phyloP scores from a whole-genome alignment of 1,140 invertebrate genomes.

The Spodoptera litura region DNA sequence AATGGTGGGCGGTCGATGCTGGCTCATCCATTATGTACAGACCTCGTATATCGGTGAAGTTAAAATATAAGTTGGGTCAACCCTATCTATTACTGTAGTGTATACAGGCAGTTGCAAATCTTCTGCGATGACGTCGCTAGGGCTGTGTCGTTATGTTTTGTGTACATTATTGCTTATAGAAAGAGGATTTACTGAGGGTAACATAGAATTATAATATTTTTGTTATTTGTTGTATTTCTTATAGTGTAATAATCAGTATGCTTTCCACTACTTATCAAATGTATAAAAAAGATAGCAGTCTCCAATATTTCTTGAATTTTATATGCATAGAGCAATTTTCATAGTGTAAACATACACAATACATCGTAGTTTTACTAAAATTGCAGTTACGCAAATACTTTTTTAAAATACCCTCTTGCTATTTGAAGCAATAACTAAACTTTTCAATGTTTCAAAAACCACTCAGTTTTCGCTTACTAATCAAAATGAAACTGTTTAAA shows the following conservation, averaged over 20 bases:
- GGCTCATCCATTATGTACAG: slow-evolving; percentile 46
- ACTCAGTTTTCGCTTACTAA: slow-evolving; percentile 5
- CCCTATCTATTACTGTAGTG: slow-evolving; percentile 42
- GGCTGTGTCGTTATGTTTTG: neutral
- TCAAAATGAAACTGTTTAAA: slow-evolving; percentile 30
- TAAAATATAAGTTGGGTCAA: slow-evolving; percentile 51
- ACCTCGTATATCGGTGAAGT: slow-evolving; percentile 37
- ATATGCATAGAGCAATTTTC: no score
- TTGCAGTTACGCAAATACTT: no score
- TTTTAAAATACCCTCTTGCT: no score
- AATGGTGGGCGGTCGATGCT: slow-evolving; percentile 43
- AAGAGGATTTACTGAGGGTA: no score
- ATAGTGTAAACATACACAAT: no score
- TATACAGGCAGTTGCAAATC: slow-evolving; percentile 20
- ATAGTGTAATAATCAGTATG: no score
- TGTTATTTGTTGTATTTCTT: no score
- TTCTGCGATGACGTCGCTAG: slow-evolving; percentile 25
- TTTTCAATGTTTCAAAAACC: slow-evolving; percentile 4
- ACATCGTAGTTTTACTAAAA: no score
- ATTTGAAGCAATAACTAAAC: neutral
- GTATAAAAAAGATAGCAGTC: no score
- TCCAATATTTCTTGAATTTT: no score
- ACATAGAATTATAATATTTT: no score
- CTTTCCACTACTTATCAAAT: no score
- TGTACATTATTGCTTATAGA: neutral